Conservation (phyloP, 2,888 invertebrate species). For the Thereva nobilitata region DNA sequence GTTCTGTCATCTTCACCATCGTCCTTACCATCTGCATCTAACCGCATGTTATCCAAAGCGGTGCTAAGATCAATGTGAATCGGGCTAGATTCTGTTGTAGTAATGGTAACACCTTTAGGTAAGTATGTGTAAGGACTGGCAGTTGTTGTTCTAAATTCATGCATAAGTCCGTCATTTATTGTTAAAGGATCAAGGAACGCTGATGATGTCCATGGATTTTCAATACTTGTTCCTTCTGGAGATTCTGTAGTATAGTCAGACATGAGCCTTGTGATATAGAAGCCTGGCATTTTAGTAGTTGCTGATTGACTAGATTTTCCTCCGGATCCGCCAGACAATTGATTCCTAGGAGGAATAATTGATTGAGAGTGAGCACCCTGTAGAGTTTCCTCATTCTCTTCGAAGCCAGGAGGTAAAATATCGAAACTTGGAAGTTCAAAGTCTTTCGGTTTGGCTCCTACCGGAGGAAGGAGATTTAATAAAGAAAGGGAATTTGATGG, state of each 20-base stretch:
- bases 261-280: constrained; percentile 40
- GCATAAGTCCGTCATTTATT: constrained; percentile 69
- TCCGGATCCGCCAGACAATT: constrained; percentile 36
- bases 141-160: constrained; percentile 51
- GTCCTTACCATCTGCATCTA: constrained; percentile 50
- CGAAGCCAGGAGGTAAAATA: constrained; percentile 58
- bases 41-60: constrained; percentile 2
- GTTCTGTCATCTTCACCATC: constrained; percentile 47
- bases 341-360: constrained; percentile 62
- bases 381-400: constrained; percentile 68
- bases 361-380: constrained; percentile 73
- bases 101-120: constrained; percentile 46
- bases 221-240: constrained; percentile 28
- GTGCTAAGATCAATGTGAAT: constrained; percentile 52
- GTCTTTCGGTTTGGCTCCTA: constrained; percentile 33
- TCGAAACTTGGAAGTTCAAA: constrained; percentile 54
- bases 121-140: constrained; percentile 56
- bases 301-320: constrained; percentile 17
- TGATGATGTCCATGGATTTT: constrained; percentile 59
- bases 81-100: constrained; percentile 53
- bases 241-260: constrained; percentile 38
- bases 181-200: constrained; percentile 70
- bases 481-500: constrained; percentile 33
- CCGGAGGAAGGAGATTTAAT: constrained; percentile 46
- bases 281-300: constrained; percentile 38